These are phyloP conservation scores for Habroteleia sp. DNA, from an alignment of 2,888 invertebrate species.

Conservation along the genomic window DNA sequence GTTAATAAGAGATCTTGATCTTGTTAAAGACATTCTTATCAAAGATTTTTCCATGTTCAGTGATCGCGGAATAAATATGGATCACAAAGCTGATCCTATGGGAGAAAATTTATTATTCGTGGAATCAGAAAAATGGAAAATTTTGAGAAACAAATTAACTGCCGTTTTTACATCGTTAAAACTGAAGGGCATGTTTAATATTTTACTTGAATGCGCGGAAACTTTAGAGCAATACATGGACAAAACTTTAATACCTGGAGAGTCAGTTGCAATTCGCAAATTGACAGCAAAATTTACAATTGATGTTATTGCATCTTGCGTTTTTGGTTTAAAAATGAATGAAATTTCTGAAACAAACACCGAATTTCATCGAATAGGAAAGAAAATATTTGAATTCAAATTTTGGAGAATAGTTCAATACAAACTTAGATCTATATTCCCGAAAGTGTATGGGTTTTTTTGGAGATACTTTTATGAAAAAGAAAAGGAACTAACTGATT, in stretches of 20 bases:
- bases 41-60: conserved; percentile 76
- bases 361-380: conserved; percentile 76
- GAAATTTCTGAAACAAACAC: conserved; percentile 72
- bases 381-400: conserved; percentile 66
- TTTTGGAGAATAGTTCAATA: conserved; percentile 8
- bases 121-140: conserved; percentile 82
- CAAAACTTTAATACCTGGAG: conserved; percentile 64
- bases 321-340: conserved; percentile 79
- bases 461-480: conserved; percentile 60
- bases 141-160: conserved; percentile 81
- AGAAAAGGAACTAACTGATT: conserved; percentile 70
- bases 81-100: conserved; percentile 77
- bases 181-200: conserved; percentile 81
- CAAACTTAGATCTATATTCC: conserved; percentile 49
- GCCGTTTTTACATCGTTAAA: conserved; percentile 82
- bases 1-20: conserved; percentile 73
- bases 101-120: conserved; percentile 79
- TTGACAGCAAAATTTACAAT: conserved; percentile 78
- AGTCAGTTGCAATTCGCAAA: conserved; percentile 68
- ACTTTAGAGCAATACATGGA: conserved; percentile 79
- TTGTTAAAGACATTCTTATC: conserved; percentile 78
- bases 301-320: conserved; percentile 80
- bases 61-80: conserved; percentile 69
- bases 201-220: conserved; percentile 80
- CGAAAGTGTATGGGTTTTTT: conserved; percentile 65